These are phyloP conservation scores for Australoheros scitulus DNA, from an alignment of 2,113 vertebrate species.

Conservation along the genomic window DNA sequence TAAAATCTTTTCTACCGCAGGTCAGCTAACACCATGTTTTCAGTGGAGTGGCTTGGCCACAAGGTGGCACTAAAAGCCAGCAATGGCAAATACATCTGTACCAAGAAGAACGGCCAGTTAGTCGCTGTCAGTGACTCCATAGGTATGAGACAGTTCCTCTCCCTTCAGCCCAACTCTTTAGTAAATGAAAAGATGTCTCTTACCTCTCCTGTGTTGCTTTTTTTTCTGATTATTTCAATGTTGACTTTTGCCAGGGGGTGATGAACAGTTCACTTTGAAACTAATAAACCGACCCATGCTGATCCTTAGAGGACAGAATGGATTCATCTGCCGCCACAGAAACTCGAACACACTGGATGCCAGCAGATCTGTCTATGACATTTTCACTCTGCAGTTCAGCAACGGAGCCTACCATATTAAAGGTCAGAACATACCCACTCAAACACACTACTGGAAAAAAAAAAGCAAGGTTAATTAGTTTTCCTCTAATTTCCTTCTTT, in stretches of 20 bases:
- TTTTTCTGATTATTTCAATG: neutral
- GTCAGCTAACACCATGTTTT: constrained; percentile 89
- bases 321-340: constrained; percentile 92
- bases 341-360: constrained; percentile 93
- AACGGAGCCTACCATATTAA: constrained; percentile 93
- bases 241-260: constrained; percentile 81
- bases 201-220: neutral
- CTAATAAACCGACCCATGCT: constrained; percentile 94
- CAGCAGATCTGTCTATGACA: constrained; percentile 92
- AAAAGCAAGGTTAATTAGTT: neutral
- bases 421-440: constrained; percentile 77
- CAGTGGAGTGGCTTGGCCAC: constrained; percentile 91
- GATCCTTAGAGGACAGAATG: constrained; percentile 91
- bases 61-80: constrained; percentile 89
- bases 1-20: constrained; percentile 68
- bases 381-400: constrained; percentile 89
- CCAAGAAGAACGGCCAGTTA: constrained; percentile 95
- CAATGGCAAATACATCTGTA: constrained; percentile 94
- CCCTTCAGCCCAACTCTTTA: neutral
- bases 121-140: constrained; percentile 86
- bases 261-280: constrained; percentile 90
- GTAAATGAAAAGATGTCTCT: neutral
- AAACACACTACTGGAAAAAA: neutral
- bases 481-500: neutral
- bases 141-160: constrained; percentile 75